These are phyloP conservation scores for Anniella stebbinsi DNA, from an alignment of 2,797 vertebrate species.

Conservation along the genomic window DNA sequence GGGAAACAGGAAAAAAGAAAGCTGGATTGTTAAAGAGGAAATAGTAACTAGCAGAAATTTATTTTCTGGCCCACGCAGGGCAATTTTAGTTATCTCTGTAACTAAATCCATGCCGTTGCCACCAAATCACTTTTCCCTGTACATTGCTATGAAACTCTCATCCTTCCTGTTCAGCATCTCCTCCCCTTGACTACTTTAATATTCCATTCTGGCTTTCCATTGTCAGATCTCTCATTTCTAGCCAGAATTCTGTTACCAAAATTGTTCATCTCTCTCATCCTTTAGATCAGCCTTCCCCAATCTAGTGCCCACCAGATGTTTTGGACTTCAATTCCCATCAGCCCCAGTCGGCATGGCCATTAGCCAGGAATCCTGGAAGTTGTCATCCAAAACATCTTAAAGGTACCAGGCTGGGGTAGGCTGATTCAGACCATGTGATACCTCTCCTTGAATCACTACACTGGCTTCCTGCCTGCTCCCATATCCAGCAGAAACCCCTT, in stretches of 20 bases:
- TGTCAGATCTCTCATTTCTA: background rate
- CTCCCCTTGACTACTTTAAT: background rate
- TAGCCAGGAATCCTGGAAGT: no score
- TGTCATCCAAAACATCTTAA: no score
- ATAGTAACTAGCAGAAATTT: background rate
- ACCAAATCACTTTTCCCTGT: background rate
- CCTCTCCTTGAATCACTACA: background rate
- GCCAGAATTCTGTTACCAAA: background rate
- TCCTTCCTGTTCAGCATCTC: background rate
- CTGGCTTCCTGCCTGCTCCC: background rate
- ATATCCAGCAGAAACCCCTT: background rate
- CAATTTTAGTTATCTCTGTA: conserved; percentile 55
- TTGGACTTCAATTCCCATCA: no score
- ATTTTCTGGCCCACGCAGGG: conserved; percentile 53
- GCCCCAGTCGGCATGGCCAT: no score
- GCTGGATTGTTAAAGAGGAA: background rate
- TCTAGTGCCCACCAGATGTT: no score
- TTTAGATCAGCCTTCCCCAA: background rate
- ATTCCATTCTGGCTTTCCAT: background rate
- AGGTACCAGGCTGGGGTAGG: no score
- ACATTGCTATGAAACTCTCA: background rate
- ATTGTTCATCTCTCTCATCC: background rate
- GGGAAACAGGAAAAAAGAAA: conserved; percentile 4
- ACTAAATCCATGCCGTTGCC: conserved; percentile 47
- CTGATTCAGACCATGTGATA: background rate